A percentile compares a stretch with the other conserved stretches of the same genome.
Conservation (phyloP, 2,797 vertebrate genomes). For the Siniperca undulata region DNA sequence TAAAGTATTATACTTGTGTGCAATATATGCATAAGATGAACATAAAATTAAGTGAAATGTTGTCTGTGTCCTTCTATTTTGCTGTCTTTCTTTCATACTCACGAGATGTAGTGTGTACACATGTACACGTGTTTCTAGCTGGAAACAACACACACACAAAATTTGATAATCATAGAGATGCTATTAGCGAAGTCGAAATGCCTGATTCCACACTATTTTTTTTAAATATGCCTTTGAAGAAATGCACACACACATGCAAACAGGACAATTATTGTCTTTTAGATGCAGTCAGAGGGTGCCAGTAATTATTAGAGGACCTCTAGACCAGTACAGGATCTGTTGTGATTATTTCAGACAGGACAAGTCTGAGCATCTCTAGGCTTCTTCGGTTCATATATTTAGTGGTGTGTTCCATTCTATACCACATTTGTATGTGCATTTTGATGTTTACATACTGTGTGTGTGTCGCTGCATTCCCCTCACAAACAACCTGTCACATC, state of each 20-base stretch:
- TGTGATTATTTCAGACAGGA: slow-evolving; percentile 49
- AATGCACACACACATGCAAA: not conserved
- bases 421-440: slow-evolving; percentile 32
- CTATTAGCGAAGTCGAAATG: slow-evolving; percentile 5
- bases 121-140: not conserved
- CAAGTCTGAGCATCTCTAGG: slow-evolving; percentile 18
- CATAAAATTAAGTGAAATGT: not conserved
- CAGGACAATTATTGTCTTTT: slow-evolving; percentile 31
- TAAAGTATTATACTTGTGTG: not conserved
- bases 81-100: not conserved
- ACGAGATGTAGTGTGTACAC: not conserved
- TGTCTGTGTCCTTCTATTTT: not conserved
- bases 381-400: slow-evolving; percentile 18
- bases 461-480: slow-evolving; percentile 19
- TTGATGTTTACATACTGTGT: slow-evolving; percentile 12
- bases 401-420: slow-evolving; percentile 2
- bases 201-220: slow-evolving; percentile 27
- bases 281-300: slow-evolving; percentile 24
- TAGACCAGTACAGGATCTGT: slow-evolving; percentile 13
- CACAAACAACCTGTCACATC: slow-evolving; percentile 72
- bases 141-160: not conserved
- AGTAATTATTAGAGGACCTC: slow-evolving; percentile 40
- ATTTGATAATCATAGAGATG: slow-evolving; percentile 5
- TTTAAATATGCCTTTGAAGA: slow-evolving; percentile 24
- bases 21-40: not conserved